Base-by-base conservation (phyloP, 30 jellyfish, hydroid and myxozoan species). In the Hydractinia echinata region DNA sequence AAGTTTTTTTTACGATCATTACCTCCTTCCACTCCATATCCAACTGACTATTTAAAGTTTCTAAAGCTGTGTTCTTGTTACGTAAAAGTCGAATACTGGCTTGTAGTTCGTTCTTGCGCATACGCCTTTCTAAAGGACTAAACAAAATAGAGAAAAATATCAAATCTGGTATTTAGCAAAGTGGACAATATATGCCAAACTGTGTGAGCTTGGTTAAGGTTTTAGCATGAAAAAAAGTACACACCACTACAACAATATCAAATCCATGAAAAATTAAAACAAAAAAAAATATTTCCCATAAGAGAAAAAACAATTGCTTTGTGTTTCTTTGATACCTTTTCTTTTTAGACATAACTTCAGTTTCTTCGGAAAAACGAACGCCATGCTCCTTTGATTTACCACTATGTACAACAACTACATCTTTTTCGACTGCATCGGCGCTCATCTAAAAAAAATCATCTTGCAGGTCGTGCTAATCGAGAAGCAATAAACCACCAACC, bases 11-110 rank as follows among this genome's bases (percentile, higher is more conserved):
- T 11, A 67, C 3, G 14, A 4, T 18, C 16, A 85, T 53, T 92
- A 92, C 98, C 89, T 92, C 96, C 61, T 79, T 79, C 73, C 89
- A 73, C 76, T 92, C 96, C 51, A 82, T 85, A 8, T 87, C 89
- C 19, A 92, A 77, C 44, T 92, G 92, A n/a, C 94, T 83, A 54
- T 76, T 83, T 13, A 92, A 61, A 55, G 85, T 73, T 71, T 95
- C 71, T 39, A 86, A 64, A 7, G 96, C 52, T 13, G 94, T 67
- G 62, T 93, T 93, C 73, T 87, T 88, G 39, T 81, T 95, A 54
- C 87, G 87, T 54, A 87, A 76, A 6, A 73, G 79, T 4, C 95
- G 95, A 50, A 93, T 81, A 53, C 86, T 82, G 5, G 95, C 99
- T 78, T 93, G 95, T 11, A 87, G 66, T 77, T 93, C 99, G 55